phyloP scores from a whole-genome alignment of 2,888 invertebrate species.

The Hirtodrosophila confusa region DNA sequence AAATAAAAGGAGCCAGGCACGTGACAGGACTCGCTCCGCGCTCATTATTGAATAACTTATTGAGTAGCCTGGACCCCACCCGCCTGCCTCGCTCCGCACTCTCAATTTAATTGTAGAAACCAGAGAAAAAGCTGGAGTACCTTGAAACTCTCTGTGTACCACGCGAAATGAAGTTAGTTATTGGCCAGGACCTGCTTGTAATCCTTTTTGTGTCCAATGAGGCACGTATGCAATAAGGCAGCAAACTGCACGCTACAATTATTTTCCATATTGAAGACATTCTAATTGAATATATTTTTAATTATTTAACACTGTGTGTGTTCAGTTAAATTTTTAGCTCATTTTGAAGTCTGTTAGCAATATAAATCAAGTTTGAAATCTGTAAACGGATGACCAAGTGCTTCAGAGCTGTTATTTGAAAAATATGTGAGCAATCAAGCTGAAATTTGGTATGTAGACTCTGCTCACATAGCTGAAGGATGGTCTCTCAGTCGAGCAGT shows the following conservation, averaged over 20 bases:
- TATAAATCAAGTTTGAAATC: no score
- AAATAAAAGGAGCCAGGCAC: conserved; percentile 69
- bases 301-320: conserved; percentile 3
- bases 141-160: conserved; percentile 5
- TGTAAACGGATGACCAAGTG: no score
- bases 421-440: no score
- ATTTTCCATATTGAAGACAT: conserved; percentile 27
- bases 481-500: no score
- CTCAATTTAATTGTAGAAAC: conserved; percentile 45
- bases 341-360: no score
- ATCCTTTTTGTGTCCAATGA: conserved; percentile 83
- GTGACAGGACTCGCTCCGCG: conserved; percentile 69
- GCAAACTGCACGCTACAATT: conserved; percentile 40
- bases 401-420: no score
- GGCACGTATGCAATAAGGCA: conserved; percentile 81
- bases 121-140: no score
- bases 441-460: no score
- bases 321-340: no score
- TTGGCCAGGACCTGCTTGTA: conserved; percentile 49
- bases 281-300: conserved; percentile 36
- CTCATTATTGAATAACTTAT: conserved; percentile 75
- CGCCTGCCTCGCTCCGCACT: background rate
- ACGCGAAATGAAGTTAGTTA: conserved; percentile 27
- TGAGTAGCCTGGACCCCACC: conserved; percentile 5
- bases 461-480: no score